Percentiles rank a stretch among this genome's conserved stretches.
These are phyloP conservation scores for Balaeniceps rex DNA, from an alignment of 2,113 vertebrate species.

Conservation along the genomic window DNA sequence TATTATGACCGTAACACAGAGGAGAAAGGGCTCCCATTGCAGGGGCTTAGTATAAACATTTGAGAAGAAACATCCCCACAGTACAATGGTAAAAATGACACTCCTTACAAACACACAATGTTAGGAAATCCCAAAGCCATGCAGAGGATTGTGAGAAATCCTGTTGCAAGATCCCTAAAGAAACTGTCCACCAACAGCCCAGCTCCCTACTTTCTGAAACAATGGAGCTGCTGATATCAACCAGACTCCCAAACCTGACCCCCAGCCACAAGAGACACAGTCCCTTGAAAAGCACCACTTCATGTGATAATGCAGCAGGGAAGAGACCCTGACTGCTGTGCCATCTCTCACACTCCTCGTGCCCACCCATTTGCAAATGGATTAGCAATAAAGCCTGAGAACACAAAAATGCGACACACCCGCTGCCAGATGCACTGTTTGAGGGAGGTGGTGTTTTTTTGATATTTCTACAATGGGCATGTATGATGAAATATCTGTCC, in stretches of 20 bases:
- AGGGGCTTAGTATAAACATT: not conserved
- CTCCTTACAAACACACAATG: not conserved
- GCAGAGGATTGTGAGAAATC: not conserved
- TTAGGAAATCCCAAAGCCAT: not conserved
- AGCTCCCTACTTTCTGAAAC: not conserved
- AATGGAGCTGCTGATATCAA: not conserved
- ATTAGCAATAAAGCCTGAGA: not conserved
- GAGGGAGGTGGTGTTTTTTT: not conserved
- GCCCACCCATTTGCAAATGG: not conserved
- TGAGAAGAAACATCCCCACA: not conserved
- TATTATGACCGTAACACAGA: rapidly evolving
- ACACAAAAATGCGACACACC: not conserved
- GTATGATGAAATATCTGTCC: not conserved
- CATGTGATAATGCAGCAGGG: rapidly evolving
- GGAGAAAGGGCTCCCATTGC: not conserved
- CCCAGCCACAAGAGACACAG: not conserved
- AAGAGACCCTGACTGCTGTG: not conserved
- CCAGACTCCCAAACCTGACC: not conserved
- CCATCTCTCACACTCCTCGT: not conserved
- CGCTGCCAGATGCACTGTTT: not conserved
- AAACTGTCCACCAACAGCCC: not conserved
- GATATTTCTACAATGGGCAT: rapidly evolving
- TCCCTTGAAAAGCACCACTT: not conserved
- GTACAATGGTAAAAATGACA: not conserved
- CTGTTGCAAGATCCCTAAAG: not conserved